A percentile compares a stretch with the other conserved stretches of the same genome.
These are phyloP conservation scores for Aldabrachelys gigantea DNA, from an alignment of 2,113 vertebrate species.

Conservation along the genomic window DNA sequence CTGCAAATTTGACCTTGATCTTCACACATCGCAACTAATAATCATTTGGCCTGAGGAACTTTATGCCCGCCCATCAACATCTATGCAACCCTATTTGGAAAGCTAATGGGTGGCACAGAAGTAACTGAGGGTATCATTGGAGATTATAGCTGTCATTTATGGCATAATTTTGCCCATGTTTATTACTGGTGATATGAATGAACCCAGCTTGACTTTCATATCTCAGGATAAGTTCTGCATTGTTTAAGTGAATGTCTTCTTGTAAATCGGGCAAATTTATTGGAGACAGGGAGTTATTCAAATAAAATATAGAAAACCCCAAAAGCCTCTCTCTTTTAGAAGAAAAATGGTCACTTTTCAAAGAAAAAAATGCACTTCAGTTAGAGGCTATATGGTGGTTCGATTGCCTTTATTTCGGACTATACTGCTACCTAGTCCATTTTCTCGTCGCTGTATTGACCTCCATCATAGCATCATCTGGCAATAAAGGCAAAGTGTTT, in stretches of 20 bases:
- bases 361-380: background rate
- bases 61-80: background rate
- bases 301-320: background rate
- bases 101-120: background rate
- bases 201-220: slow-evolving; percentile 22
- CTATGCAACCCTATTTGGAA: background rate
- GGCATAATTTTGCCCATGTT: background rate
- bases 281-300: background rate
- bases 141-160: background rate
- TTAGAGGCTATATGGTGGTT: background rate
- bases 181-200: background rate
- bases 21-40: background rate
- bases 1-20: background rate
- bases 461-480: background rate
- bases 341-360: background rate
- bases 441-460: background rate
- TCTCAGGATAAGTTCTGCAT: background rate
- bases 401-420: background rate
- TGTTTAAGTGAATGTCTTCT: background rate
- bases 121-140: background rate
- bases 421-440: background rate
- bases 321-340: background rate
- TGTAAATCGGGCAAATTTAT: background rate
- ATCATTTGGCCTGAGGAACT: background rate
- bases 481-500: background rate